Conservation (phyloP, 2,888 invertebrate genomes). For the Himalopsyche kuldschensis region DNA sequence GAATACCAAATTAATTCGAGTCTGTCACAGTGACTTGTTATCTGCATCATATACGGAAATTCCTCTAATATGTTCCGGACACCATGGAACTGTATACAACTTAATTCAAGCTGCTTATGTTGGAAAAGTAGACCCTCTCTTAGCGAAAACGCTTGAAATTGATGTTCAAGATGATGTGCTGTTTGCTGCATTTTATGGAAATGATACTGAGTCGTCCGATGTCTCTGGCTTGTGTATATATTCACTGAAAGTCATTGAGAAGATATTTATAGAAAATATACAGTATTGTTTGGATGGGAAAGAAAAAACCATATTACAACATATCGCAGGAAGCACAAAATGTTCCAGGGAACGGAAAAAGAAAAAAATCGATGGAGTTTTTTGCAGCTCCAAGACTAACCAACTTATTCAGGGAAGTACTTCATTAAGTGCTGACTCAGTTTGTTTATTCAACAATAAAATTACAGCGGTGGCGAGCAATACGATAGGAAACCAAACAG, state of each 20-base stretch:
- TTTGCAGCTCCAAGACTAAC: slow-evolving; percentile 94
- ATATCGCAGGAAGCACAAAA: slow-evolving; percentile 89
- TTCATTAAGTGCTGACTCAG: slow-evolving; percentile 84
- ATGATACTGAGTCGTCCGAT: slow-evolving; percentile 70
- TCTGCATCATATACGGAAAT: slow-evolving; percentile 98
- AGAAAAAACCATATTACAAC: slow-evolving; percentile 83
- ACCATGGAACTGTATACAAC: slow-evolving; percentile 79
- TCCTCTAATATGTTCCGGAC: slow-evolving; percentile 87
- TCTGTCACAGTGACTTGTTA: slow-evolving; percentile 93
- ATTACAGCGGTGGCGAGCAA: slow-evolving; percentile 92
- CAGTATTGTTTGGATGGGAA: slow-evolving; percentile 93
- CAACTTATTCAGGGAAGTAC: slow-evolving; percentile 94
- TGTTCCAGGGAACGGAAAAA: slow-evolving; percentile 78
- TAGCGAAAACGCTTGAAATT: slow-evolving; percentile 87
- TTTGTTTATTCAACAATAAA: slow-evolving; percentile 77
- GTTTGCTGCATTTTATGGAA: slow-evolving; percentile 92
- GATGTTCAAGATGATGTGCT: slow-evolving; percentile 93
- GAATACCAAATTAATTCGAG: slow-evolving; percentile 89
- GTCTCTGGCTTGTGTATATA: slow-evolving; percentile 91
- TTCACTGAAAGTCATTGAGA: slow-evolving; percentile 85
- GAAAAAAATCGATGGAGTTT: slow-evolving; percentile 91
- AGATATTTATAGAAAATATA: slow-evolving; percentile 96
- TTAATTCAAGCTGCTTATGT: slow-evolving; percentile 93
- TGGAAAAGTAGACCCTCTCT: slow-evolving; percentile 89
- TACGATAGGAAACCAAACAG: slow-evolving; percentile 95